Conservation (phyloP, 2,113 vertebrate genomes). For the Pyrgilauda ruficollis region DNA sequence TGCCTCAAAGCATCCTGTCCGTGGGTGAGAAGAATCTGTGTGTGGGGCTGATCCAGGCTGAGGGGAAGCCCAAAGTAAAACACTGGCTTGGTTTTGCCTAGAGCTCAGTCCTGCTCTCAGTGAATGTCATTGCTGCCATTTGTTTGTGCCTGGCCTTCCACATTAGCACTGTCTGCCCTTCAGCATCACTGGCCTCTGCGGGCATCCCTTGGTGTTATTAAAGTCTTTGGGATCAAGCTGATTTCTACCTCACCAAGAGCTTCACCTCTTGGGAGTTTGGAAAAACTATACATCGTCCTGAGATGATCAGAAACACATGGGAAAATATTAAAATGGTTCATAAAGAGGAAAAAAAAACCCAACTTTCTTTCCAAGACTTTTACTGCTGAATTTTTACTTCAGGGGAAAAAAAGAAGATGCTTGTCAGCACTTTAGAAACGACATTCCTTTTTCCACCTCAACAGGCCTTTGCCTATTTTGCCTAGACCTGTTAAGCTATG, state of each 20-base stretch:
- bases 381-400: slow-evolving; percentile 2
- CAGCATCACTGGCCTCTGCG: not conserved
- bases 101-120: not conserved
- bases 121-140: not conserved
- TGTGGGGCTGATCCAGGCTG: not conserved
- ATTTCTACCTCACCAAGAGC: not conserved
- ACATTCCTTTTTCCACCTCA: not conserved
- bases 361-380: slow-evolving; percentile 8
- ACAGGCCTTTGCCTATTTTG: not conserved
- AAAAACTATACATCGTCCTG: not conserved
- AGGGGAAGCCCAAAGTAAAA: not conserved
- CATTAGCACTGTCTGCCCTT: not conserved
- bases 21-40: accelerated
- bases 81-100: not conserved
- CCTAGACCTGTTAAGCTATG: not conserved
- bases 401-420: not conserved
- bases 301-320: slow-evolving; percentile 47
- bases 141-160: not conserved
- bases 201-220: not conserved
- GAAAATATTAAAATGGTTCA: slow-evolving; percentile 27
- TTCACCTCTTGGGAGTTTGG: not conserved
- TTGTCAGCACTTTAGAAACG: not conserved
- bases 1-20: not conserved
- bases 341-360: not conserved
- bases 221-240: not conserved